Conservation (phyloP, 2,797 vertebrate genomes). For the Phrynocephalus forsythii region DNA sequence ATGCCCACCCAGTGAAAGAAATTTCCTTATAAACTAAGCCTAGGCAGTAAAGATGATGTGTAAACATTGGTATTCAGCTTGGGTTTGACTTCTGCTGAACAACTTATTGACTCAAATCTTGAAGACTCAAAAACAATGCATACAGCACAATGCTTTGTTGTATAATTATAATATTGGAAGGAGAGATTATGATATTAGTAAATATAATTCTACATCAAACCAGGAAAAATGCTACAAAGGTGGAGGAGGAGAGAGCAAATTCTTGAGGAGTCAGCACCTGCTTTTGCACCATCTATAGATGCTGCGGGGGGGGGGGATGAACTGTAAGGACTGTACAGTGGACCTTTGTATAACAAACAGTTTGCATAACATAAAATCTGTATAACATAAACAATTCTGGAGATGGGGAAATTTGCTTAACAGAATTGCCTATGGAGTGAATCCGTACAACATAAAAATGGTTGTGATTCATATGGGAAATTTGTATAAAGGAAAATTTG, state of each 20-base stretch:
- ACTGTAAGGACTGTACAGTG: neutral
- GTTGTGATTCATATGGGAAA: too few species aligned
- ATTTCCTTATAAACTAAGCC: slow-evolving; percentile 24
- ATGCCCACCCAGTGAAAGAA: slow-evolving; percentile 18
- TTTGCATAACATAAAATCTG: too few species aligned
- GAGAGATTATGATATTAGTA: neutral
- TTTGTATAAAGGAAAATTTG: too few species aligned
- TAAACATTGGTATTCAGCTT: slow-evolving; percentile 16
- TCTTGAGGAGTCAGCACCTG: too few species aligned
- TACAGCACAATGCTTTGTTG: neutral
- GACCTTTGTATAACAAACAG: too few species aligned
- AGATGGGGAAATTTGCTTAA: too few species aligned
- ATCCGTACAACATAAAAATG: too few species aligned
- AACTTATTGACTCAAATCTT: neutral
- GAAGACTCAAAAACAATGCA: neutral
- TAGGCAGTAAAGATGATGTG: neutral
- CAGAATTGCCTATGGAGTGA: too few species aligned
- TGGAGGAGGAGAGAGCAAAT: too few species aligned
- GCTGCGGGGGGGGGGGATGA: neutral
- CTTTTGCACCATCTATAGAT: too few species aligned
- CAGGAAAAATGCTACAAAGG: neutral
- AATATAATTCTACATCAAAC: neutral
- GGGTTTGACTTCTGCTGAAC: neutral
- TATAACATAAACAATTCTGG: too few species aligned
- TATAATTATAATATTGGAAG: neutral